Evolutionary conservation across 30 jellyfish, hydroid and myxozoan species (phyloP), one percentile per base, ranked within the genome.

Genomic region (Pelagia noctiluca): DNA sequence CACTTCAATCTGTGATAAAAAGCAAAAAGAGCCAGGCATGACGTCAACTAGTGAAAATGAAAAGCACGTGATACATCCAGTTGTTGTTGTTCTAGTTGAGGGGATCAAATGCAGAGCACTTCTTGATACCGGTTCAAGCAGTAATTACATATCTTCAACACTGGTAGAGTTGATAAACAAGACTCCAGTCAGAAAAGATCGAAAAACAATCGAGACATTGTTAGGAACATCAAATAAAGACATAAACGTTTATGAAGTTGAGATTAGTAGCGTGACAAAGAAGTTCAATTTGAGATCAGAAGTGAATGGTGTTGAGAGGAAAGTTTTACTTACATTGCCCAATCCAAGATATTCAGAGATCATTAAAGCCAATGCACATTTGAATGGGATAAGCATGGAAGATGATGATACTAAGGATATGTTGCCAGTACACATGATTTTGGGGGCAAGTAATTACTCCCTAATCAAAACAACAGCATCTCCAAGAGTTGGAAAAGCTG

Each of bases 341-440:
- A n/a, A 60, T 30, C 90, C 90, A 78, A 62, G 75, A 24, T 16
- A 29, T 26, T 8, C 75, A 7, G 22, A 61, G 31, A 68, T 83
- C 21, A 46, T 5, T 3, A 22, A 3, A 25, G 53, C 19, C 1
- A 49, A 83, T 69, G 29, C 29, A 34, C 93, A 83, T 46, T 50
- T 83, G 22, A 28, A 36, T 42, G 92, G 93, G 23, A 33, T 48
- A n/a, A 28, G 25, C 35, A 18, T 71, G 63, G 93, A 71, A 29
- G 72, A 82, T 53, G 83, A 71, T 18, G 91, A 42, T 50, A 47
- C 25, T 25, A 30, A 70, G 26, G n/a, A n/a, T n/a, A n/a, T n/a
- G 28, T 79, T 10, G 23, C 25, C 88, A 10, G 34, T 82, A 8
- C 92, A 35, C 36, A 34, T 82, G 75, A 50, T 82, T 0, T 33